Evolutionary conservation across 2,113 vertebrate species (phyloP).

Genomic region (Aegithalos caudatus): DNA sequence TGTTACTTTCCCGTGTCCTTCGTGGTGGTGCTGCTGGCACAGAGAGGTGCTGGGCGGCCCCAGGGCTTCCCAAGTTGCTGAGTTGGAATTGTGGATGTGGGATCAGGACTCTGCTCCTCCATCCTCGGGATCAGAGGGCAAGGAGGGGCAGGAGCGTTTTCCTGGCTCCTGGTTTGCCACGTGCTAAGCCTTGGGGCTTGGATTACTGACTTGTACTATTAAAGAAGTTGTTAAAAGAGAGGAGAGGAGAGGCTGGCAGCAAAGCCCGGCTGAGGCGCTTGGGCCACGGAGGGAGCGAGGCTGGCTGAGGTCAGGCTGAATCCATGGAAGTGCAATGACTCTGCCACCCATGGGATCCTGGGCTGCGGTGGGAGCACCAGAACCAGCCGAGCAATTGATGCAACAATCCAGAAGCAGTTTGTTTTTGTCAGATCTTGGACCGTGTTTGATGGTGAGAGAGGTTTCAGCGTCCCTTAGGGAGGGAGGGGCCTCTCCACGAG

Average conservation of each 20-base stretch:
- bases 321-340: constrained; percentile 1
- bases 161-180: neutral
- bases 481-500: neutral
- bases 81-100: neutral
- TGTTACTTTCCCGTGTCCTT: constrained; percentile 13
- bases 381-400: neutral
- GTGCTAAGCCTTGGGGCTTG: constrained; percentile 27
- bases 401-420: neutral
- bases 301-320: neutral
- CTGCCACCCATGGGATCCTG: neutral
- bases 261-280: neutral
- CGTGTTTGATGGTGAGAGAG: constrained; percentile 19
- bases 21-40: neutral
- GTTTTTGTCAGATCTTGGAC: neutral
- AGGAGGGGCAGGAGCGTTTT: neutral
- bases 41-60: neutral
- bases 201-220: neutral
- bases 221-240: neutral
- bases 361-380: neutral
- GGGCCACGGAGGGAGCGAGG: neutral
- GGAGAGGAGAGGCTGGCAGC: neutral
- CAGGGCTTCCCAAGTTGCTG: neutral
- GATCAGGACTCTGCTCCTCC: neutral
- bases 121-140: neutral
- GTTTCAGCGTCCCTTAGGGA: fast-evolving